phyloP scores from a whole-genome alignment of 1,140 invertebrate genomes.

The Rhagoletis pomonella region DNA sequence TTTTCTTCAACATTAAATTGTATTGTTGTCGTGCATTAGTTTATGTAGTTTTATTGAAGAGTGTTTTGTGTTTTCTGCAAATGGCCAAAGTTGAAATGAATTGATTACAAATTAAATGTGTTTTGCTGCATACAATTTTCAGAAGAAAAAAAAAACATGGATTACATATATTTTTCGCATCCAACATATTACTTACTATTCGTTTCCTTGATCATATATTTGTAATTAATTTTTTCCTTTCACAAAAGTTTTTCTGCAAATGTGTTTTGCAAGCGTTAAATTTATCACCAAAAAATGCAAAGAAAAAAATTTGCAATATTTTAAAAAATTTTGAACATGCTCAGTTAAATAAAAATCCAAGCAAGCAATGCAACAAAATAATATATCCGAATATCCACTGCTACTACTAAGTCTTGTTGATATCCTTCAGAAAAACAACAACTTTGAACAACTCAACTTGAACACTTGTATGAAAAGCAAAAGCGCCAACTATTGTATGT shows the following conservation, averaged over 20 bases:
- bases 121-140: constrained; percentile 39
- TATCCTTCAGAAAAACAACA: constrained; percentile 32
- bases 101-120: constrained; percentile 41
- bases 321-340: background rate
- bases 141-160: background rate
- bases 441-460: constrained; percentile 48
- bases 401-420: background rate
- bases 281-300: constrained; percentile 34
- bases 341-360: background rate
- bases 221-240: constrained; percentile 36
- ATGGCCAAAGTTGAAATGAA: constrained; percentile 52
- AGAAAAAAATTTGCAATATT: constrained; percentile 19
- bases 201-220: constrained; percentile 44
- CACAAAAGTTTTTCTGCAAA: constrained; percentile 35
- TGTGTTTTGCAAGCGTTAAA: constrained; percentile 43
- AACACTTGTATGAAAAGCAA: constrained; percentile 57
- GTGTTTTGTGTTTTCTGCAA: constrained; percentile 51
- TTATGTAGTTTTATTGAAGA: constrained; percentile 29
- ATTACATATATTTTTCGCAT: constrained; percentile 11
- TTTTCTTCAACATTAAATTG: background rate
- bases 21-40: constrained; percentile 43
- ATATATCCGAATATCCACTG: constrained; percentile 24
- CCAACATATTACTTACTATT: constrained; percentile 27
- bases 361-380: constrained; percentile 31
- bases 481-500: constrained; percentile 57